These are phyloP conservation scores for Temnothorax nylanderi DNA, from an alignment of 1,140 invertebrate species.

Conservation along the genomic window DNA sequence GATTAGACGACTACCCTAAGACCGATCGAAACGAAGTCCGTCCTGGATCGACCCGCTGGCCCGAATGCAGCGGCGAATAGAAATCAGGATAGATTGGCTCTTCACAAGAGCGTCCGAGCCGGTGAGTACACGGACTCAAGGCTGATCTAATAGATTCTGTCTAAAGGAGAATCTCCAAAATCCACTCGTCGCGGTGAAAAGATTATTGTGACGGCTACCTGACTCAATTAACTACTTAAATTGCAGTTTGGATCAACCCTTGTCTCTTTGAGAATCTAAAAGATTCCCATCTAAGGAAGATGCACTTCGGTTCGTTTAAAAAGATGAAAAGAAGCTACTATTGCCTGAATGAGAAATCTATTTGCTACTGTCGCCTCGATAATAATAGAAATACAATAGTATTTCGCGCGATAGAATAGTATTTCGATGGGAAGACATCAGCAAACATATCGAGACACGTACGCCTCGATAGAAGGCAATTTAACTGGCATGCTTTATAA, in stretches of 20 bases:
- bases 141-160: conserved; percentile 18
- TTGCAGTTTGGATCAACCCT: background rate
- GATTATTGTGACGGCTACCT: background rate
- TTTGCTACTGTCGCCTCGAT: background rate
- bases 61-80: background rate
- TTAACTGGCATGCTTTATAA: conserved; percentile 17
- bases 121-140: background rate
- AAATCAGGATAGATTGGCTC: conserved; percentile 7
- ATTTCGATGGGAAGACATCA: conserved; percentile 93
- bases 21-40: background rate
- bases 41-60: background rate
- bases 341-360: background rate
- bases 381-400: background rate
- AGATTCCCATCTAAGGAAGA: background rate
- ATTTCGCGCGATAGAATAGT: background rate
- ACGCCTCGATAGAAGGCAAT: conserved; percentile 90
- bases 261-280: background rate
- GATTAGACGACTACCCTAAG: conserved; percentile 23
- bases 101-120: background rate
- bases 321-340: background rate
- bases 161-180: background rate
- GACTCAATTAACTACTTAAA: conserved; percentile 19
- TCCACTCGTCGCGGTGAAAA: conserved; percentile 6
- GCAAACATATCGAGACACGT: conserved; percentile 93
- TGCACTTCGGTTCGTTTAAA: background rate